Conservation (phyloP, 2,888 invertebrate genomes). For the Vannuccia rotundouncinata region DNA sequence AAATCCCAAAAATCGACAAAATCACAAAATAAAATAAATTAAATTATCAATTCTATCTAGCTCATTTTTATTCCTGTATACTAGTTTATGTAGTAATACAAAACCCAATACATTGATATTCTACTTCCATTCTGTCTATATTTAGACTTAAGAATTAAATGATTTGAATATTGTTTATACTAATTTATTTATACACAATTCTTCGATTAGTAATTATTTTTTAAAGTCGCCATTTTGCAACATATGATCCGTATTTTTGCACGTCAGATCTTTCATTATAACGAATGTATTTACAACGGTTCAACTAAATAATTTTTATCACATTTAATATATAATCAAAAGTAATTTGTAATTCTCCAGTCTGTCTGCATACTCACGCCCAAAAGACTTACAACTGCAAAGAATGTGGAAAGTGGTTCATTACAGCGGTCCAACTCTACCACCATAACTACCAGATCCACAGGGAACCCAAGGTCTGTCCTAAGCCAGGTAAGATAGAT, state of each 20-base stretch:
- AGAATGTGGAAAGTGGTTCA: neutral
- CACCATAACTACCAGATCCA: neutral
- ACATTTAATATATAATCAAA: neutral
- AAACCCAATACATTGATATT: too few species aligned
- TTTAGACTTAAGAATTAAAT: neutral
- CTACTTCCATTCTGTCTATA: too few species aligned
- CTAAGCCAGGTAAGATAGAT: neutral
- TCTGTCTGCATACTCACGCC: neutral
- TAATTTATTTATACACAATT: too few species aligned
- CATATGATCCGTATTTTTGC: neutral
- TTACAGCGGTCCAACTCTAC: neutral
- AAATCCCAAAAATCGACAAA: too few species aligned
- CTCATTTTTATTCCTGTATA: too few species aligned
- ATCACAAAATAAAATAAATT: too few species aligned
- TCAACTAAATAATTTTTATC: too few species aligned
- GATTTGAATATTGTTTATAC: neutral
- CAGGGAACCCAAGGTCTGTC: neutral
- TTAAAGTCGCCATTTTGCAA: too few species aligned
- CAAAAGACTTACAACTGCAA: neutral
- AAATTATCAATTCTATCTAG: too few species aligned
- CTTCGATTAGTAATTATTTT: too few species aligned
- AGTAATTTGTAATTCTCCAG: neutral
- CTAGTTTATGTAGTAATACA: too few species aligned
- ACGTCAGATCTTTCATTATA: neutral
- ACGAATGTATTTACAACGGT: neutral